Percentiles rank a stretch among this genome's conserved stretches.
Conservation (phyloP, 2,797 vertebrate genomes). For the Chromis chromis region DNA sequence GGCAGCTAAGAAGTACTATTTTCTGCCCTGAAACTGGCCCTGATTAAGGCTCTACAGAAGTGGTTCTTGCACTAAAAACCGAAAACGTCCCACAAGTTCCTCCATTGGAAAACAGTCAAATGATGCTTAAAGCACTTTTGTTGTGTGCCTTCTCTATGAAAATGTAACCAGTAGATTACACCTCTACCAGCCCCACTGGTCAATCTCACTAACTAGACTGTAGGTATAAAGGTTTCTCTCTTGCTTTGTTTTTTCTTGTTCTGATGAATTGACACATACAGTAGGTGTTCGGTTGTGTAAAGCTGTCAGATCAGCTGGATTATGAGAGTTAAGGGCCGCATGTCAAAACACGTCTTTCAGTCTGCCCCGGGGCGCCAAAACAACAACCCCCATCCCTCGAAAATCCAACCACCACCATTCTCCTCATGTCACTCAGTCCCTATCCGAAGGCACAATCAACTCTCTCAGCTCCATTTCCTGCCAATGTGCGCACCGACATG, state of each 20-base stretch:
- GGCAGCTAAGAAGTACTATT: too few species aligned
- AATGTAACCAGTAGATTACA: too few species aligned
- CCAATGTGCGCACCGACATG: slow-evolving; percentile 26
- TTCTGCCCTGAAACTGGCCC: too few species aligned
- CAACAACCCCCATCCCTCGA: slow-evolving; percentile 53
- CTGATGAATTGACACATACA: slow-evolving; percentile 52
- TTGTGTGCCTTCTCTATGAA: too few species aligned
- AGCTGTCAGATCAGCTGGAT: slow-evolving; percentile 62
- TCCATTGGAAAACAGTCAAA: too few species aligned
- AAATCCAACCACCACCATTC: slow-evolving; percentile 53
- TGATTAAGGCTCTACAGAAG: too few species aligned
- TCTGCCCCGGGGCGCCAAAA: slow-evolving; percentile 62
- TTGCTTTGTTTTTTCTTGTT: slow-evolving; percentile 34
- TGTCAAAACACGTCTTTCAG: slow-evolving; percentile 70
- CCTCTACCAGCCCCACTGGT: not conserved
- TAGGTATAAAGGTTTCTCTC: not conserved
- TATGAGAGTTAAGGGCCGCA: slow-evolving; percentile 66
- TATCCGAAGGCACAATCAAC: slow-evolving; percentile 63
- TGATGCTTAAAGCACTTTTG: too few species aligned
- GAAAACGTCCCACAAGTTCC: too few species aligned
- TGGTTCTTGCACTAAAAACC: too few species aligned
- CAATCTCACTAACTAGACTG: slow-evolving; percentile 6
- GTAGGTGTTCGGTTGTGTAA: slow-evolving; percentile 46
- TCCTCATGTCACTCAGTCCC: slow-evolving; percentile 62
- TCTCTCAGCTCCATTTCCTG: slow-evolving; percentile 66